Base-by-base conservation (phyloP, 2,797 vertebrate genomes). In the Molossus alvarezi region DNA sequence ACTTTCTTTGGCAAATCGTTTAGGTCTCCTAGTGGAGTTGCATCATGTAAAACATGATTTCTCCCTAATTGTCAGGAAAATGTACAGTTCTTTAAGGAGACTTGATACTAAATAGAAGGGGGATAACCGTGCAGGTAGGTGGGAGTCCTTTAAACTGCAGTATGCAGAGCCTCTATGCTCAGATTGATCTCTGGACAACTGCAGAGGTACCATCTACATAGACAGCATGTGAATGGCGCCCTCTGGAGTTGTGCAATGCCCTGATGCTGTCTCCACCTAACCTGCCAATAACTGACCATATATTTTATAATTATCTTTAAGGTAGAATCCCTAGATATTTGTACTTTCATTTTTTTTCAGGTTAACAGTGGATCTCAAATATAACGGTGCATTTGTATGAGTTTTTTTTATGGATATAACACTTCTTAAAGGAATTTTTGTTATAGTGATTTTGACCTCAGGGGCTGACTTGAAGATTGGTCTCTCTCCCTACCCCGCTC, bases 1-100 rank as follows among this genome's bases (percentile, higher is more conserved):
- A 12, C 14, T 69, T 88, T 88, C 15, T 67, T 76, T 91, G 73
- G 15, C 75, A 88, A 94, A 89, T 23, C n/a, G n/a, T n/a, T 86
- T 81, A 25, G 84, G 45, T 60, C 8, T 92, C 10, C 6, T 37
- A 45, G 37, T 77, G 17, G 12, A 53, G 37, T 64, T 18, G 20
- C 23, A 8, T 72, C 18, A 67, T 60, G 29, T 62, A 77, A 88
- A 69, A 82, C n/a, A 7, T 21, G 41, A 41, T 53, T 76, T 76
- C 15, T 37, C 9, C 45, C 25, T 88, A 18, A 58, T 33, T 64
- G 5, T 67, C 79, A 88, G 82, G 62, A 75, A 91, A 88, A 51
- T 55, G 10, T 57, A n/a, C 25, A 29, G 9, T 73, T 81, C 37
- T 91, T 87, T 82, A 51, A 8, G 48, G 53, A 87, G 57, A 3